Conservation (phyloP, 2,113 vertebrate genomes). For the Scalopus aquaticus region DNA sequence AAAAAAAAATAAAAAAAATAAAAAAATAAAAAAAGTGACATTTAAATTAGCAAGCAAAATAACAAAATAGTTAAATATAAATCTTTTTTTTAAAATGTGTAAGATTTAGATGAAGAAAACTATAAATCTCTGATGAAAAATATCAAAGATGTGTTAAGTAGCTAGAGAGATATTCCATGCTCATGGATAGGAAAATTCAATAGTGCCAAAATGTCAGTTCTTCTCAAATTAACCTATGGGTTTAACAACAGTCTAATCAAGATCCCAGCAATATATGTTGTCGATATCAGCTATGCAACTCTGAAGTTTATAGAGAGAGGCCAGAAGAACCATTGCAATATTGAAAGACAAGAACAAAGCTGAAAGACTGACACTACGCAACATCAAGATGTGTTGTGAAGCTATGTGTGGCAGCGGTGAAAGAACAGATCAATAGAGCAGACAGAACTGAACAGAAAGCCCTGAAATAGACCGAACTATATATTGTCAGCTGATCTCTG, state of each 20-base stretch:
- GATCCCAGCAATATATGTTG: neutral
- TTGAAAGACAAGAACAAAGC: neutral
- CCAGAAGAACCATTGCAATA: neutral
- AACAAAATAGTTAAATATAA: neutral
- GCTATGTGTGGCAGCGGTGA: neutral
- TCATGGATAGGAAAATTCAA: neutral
- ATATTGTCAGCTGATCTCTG: neutral
- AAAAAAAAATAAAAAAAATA: too few relatives aligned
- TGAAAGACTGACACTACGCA: neutral
- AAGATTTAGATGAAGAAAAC: neutral
- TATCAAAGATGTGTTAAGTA: neutral
- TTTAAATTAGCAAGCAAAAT: neutral
- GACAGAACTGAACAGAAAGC: neutral
- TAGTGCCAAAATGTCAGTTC: neutral
- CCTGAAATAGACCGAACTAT: neutral
- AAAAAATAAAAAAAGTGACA: too few relatives aligned
- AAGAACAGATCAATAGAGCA: neutral
- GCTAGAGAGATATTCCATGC: neutral
- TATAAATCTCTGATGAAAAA: neutral
- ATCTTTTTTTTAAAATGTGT: neutral
- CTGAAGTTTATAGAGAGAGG: neutral
- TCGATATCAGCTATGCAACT: neutral
- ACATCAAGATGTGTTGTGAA: neutral
- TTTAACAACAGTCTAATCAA: neutral
- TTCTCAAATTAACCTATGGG: neutral